Evolutionary conservation across 2,797 vertebrate genomes (phyloP).

Genomic region (Halcyon leucocephala): DNA sequence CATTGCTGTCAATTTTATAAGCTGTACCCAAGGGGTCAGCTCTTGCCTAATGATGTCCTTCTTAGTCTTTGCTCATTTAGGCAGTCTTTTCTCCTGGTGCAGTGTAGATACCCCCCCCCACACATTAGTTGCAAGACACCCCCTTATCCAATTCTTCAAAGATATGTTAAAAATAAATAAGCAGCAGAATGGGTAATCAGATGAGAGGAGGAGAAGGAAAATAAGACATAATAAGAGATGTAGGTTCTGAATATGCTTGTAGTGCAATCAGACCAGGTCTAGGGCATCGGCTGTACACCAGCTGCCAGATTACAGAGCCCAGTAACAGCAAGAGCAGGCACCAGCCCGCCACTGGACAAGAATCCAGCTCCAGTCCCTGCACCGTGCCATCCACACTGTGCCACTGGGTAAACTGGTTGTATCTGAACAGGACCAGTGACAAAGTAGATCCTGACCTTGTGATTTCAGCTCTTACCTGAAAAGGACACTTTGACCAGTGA

Average conservation of each 20-base stretch:
- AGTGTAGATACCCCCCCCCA: not conserved
- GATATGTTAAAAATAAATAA: not conserved
- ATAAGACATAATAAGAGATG: not conserved
- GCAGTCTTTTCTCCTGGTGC: not conserved
- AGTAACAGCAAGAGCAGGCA: not conserved
- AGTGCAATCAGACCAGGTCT: too few relatives aligned
- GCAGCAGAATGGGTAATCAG: not conserved
- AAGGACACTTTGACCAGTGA: rapidly evolving
- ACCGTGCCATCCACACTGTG: not conserved
- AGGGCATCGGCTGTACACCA: not conserved
- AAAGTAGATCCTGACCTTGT: not conserved
- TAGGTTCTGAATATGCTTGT: not conserved
- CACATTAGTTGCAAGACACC: not conserved
- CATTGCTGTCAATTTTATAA: not conserved
- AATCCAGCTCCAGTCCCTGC: not conserved
- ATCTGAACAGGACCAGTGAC: not conserved
- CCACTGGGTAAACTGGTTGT: not conserved
- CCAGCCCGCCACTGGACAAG: not conserved
- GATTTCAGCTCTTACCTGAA: not conserved
- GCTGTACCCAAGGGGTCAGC: not conserved
- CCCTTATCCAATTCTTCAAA: not conserved
- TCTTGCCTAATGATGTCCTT: not conserved
- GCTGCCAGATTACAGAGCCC: not conserved
- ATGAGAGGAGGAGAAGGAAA: not conserved
- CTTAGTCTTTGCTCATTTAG: not conserved